phyloP scores from a whole-genome alignment of 2,888 invertebrate species.

The Ectemnius continuus region DNA sequence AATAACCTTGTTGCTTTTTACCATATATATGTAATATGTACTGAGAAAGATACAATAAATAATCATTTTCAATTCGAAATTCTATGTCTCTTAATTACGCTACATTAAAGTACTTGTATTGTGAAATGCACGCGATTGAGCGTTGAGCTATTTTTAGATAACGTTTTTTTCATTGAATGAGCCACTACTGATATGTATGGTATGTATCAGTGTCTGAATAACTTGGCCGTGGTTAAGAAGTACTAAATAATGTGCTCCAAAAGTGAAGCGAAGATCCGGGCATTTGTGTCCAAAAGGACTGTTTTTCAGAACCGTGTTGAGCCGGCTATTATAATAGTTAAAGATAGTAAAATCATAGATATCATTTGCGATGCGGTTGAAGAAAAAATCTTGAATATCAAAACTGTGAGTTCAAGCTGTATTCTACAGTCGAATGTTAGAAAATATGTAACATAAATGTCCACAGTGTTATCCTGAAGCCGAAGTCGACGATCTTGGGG shows the following conservation, averaged over 20 bases:
- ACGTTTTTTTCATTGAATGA: too few species aligned
- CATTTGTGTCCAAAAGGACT: conserved; percentile 57
- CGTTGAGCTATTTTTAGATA: too few species aligned
- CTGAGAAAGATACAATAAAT: too few species aligned
- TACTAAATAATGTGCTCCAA: background rate
- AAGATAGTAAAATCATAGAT: conserved; percentile 81
- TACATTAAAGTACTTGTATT: too few species aligned
- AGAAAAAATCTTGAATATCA: conserved; percentile 28
- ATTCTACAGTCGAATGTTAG: background rate
- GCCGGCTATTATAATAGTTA: conserved; percentile 79
- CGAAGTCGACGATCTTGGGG: conserved; percentile 77
- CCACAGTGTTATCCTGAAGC: conserved; percentile 51
- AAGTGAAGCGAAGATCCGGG: conserved; percentile 36
- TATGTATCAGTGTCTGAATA: too few species aligned
- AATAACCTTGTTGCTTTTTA: too few species aligned
- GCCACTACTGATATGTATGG: too few species aligned
- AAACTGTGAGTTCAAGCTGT: conserved; percentile 40
- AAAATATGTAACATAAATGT: background rate
- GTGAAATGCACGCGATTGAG: too few species aligned
- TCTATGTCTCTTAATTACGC: too few species aligned
- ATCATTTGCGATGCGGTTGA: conserved; percentile 79
- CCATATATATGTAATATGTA: too few species aligned
- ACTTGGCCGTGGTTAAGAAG: too few species aligned
- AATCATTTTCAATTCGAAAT: too few species aligned
- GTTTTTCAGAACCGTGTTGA: conserved; percentile 58